Percentiles rank a stretch among this genome's conserved stretches.
Evolutionary conservation across 2,797 vertebrate species (phyloP).

Genomic region (Lithobates sylvaticus): DNA sequence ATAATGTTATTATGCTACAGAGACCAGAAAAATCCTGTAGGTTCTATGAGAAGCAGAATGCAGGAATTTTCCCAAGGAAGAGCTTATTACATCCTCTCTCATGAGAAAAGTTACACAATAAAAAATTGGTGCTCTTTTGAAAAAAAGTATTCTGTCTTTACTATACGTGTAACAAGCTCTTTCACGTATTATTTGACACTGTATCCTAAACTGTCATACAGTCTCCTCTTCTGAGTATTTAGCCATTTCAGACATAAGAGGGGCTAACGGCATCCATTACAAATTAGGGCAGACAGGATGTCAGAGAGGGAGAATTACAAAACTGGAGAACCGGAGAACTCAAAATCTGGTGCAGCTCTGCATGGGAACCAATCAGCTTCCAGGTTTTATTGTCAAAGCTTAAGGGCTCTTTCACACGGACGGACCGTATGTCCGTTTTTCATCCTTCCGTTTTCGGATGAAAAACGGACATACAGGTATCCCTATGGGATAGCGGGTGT

Average conservation of each 20-base stretch:
- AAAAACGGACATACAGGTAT: too few species aligned
- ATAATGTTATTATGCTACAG: constrained; percentile 37
- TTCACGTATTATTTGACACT: not conserved
- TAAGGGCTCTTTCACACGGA: too few species aligned
- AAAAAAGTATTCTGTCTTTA: not conserved
- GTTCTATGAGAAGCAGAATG: constrained; percentile 35
- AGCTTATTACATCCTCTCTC: constrained; percentile 21
- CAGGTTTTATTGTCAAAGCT: too few species aligned
- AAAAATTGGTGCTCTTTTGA: constrained; percentile 10
- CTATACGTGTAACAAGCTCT: not conserved
- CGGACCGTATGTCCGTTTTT: too few species aligned
- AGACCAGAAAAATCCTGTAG: constrained; percentile 2
- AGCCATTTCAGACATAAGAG: not conserved
- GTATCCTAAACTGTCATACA: not conserved
- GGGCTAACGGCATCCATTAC: not conserved
- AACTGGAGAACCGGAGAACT: too few species aligned
- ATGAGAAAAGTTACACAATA: constrained; percentile 38
- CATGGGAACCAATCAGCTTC: too few species aligned
- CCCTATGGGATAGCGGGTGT: too few species aligned
- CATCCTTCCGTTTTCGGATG: too few species aligned
- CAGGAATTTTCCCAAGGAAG: constrained; percentile 30
- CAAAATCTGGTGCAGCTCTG: too few species aligned
- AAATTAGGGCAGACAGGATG: not conserved
- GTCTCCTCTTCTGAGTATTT: not conserved
- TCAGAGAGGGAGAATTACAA: too few species aligned